A percentile compares a stretch with the other conserved stretches of the same genome.
Evolutionary conservation across 2,888 invertebrate species (phyloP).

Genomic region (Catocala sponsa): DNA sequence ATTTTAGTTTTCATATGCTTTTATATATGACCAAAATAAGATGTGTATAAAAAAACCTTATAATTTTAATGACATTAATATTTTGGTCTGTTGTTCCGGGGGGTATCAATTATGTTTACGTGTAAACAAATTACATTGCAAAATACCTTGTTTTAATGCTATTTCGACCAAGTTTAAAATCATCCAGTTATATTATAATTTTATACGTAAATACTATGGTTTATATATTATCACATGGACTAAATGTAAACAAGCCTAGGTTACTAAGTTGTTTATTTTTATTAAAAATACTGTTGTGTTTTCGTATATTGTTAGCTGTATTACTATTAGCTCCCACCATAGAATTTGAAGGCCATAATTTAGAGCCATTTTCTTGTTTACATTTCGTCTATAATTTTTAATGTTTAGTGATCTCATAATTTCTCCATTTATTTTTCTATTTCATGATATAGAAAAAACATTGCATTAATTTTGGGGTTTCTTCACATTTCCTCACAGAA

Average conservation of each 20-base stretch:
- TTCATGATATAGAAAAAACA: conserved; percentile 53
- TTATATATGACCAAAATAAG: conserved; percentile 57
- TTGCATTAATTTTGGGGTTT: conserved; percentile 48
- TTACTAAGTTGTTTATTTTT: conserved; percentile 43
- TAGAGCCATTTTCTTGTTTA: conserved; percentile 75
- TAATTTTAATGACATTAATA: conserved; percentile 51
- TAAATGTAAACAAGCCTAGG: conserved; percentile 79
- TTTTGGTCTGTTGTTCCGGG: conserved; percentile 70
- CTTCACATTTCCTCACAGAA: conserved; percentile 49
- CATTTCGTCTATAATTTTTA: conserved; percentile 75
- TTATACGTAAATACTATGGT: conserved; percentile 67
- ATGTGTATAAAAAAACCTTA: conserved; percentile 41
- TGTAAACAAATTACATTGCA: conserved; percentile 36
- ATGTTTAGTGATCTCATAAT: conserved; percentile 82
- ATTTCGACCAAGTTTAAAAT: conserved; percentile 32
- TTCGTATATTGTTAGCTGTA: conserved; percentile 35
- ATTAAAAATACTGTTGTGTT: conserved; percentile 45
- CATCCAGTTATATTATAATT: conserved; percentile 44
- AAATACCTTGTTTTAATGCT: conserved; percentile 32
- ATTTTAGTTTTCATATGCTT: conserved; percentile 63
- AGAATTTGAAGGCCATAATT: conserved; percentile 65
- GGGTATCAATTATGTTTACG: conserved; percentile 59
- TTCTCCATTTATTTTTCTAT: conserved; percentile 72
- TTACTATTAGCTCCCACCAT: conserved; percentile 59
- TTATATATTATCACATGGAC: conserved; percentile 60